Evolutionary conservation across 2,113 vertebrate species (phyloP).

Genomic region (Macroglossus sobrinus): DNA sequence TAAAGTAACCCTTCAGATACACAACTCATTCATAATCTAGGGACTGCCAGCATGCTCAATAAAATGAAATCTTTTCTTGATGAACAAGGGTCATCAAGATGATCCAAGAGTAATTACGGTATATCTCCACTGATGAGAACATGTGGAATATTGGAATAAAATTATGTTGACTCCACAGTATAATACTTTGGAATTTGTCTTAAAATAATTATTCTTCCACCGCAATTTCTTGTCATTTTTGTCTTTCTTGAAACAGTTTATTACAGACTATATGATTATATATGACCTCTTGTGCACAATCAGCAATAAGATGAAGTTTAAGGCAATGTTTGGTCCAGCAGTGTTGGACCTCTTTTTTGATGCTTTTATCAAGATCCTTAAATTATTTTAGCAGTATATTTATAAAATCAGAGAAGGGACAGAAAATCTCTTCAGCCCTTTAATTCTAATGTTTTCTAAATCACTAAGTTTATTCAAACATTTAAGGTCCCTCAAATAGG

Average conservation of each 20-base stretch:
- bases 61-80: not conserved
- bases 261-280: not conserved
- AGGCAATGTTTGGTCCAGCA: not conserved
- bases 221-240: not conserved
- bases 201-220: not conserved
- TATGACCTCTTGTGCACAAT: not conserved
- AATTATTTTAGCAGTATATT: conserved; percentile 27
- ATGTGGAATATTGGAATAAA: not conserved
- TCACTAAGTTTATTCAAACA: conserved; percentile 3
- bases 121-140: not conserved
- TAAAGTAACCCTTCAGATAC: not conserved
- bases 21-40: not conserved
- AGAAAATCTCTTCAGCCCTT: not conserved
- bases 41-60: not conserved
- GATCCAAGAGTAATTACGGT: not conserved
- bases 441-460: not conserved
- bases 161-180: not conserved
- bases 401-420: not conserved
- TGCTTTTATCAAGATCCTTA: conserved; percentile 8
- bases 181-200: not conserved
- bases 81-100: not conserved
- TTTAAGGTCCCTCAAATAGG: not conserved
- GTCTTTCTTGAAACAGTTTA: not conserved
- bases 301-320: not conserved
- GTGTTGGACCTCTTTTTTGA: not conserved